Percentiles rank a stretch among this genome's conserved stretches.
These are phyloP conservation scores for Amphipoea oculea DNA, from an alignment of 2,888 invertebrate species.

Conservation along the genomic window DNA sequence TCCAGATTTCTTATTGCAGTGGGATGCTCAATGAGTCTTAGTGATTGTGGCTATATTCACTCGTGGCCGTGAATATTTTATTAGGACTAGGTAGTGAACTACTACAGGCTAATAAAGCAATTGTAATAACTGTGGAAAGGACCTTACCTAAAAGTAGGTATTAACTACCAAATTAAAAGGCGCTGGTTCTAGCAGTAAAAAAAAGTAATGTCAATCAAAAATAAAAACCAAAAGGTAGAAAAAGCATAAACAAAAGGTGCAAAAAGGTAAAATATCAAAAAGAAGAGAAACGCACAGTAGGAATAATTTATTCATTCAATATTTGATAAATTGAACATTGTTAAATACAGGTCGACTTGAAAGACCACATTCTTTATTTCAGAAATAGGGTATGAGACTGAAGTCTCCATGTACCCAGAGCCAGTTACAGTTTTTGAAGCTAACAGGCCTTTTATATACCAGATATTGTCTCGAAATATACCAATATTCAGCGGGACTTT, in stretches of 20 bases:
- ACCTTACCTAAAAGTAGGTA: neutral
- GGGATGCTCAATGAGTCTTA: neutral
- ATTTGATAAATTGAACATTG: neutral
- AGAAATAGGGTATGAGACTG: neutral
- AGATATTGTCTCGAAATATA: neutral
- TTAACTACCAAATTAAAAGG: no score
- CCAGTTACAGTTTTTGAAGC: constrained; percentile 26
- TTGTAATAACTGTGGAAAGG: neutral
- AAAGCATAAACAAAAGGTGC: no score
- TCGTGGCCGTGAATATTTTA: neutral
- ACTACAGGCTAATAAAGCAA: neutral
- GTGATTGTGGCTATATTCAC: neutral
- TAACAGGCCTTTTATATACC: constrained; percentile 30
- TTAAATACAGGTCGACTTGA: neutral
- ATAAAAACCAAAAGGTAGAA: no score
- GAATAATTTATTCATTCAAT: neutral
- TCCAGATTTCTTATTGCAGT: neutral
- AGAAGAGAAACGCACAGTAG: neutral
- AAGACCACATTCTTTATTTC: neutral
- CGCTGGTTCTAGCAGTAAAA: no score
- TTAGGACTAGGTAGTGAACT: neutral
- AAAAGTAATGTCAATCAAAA: no score
- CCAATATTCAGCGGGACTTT: constrained; percentile 17
- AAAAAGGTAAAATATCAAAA: no score
- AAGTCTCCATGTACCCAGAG: neutral